phyloP scores from a whole-genome alignment of 1,140 invertebrate species.

The Cotesia typhae region DNA sequence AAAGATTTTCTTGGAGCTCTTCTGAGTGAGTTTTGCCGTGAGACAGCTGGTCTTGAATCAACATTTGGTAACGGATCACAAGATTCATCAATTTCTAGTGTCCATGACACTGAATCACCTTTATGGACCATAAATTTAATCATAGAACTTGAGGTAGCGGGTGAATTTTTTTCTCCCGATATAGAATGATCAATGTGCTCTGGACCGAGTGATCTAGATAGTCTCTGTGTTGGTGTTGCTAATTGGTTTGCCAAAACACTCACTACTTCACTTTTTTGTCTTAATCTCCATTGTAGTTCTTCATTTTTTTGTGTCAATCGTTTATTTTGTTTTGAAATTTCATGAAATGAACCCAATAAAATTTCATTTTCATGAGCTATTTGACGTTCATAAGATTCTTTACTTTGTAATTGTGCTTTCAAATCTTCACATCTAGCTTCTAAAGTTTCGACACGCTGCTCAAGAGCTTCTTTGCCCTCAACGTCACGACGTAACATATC shows the following conservation, averaged over 20 bases:
- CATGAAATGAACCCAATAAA: constrained; percentile 75
- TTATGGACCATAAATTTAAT: constrained; percentile 85
- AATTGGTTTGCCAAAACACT: constrained; percentile 63
- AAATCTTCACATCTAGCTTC: constrained; percentile 76
- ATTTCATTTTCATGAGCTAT: constrained; percentile 72
- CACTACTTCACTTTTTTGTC: constrained; percentile 77
- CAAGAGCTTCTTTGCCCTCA: constrained; percentile 69
- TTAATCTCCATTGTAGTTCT: constrained; percentile 84
- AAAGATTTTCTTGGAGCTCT: constrained; percentile 45
- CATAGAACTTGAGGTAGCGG: constrained; percentile 68
- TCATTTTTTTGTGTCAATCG: constrained; percentile 83
- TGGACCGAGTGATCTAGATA: constrained; percentile 51
- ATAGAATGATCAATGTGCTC: constrained; percentile 48
- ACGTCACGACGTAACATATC: constrained; percentile 69
- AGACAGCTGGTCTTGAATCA: constrained; percentile 40
- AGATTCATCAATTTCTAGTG: constrained; percentile 79
- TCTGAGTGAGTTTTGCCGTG: constrained; percentile 56
- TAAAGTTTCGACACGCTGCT: constrained; percentile 68
- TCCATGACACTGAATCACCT: constrained; percentile 84
- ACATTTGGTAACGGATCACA: constrained; percentile 43
- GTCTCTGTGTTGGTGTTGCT: constrained; percentile 44
- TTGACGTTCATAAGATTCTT: constrained; percentile 67
- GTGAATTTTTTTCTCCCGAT: constrained; percentile 23
- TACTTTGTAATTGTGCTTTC: constrained; percentile 71
- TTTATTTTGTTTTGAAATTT: constrained; percentile 80